phyloP scores from a whole-genome alignment of 2,888 invertebrate genomes.

The Limenitis arthemis region DNA sequence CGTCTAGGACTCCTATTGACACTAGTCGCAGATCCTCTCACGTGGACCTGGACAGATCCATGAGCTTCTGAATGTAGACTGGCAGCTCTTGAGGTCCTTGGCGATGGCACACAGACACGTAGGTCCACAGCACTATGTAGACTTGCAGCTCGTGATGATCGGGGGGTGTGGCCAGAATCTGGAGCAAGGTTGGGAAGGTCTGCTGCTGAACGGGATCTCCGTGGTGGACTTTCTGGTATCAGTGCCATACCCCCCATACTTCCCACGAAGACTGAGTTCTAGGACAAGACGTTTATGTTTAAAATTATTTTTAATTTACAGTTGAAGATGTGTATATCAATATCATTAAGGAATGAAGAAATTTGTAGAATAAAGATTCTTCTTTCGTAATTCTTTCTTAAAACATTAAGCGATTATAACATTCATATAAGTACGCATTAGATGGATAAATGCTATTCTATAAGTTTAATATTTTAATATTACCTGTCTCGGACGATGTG shows the following conservation, averaged over 20 bases:
- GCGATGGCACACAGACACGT: constrained; percentile 51
- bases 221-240: constrained; percentile 77
- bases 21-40: constrained; percentile 50
- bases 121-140: constrained; percentile 61
- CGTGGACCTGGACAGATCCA: constrained; percentile 58
- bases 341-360: too few relatives aligned
- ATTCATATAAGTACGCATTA: too few relatives aligned
- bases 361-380: too few relatives aligned
- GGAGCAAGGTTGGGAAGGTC: constrained; percentile 83
- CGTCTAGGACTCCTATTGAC: constrained; percentile 56
- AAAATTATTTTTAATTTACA: not conserved
- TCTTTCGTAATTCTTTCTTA: too few relatives aligned
- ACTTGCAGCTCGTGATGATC: constrained; percentile 60
- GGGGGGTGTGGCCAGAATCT: constrained; percentile 60
- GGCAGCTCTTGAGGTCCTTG: constrained; percentile 54
- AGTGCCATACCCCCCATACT: constrained; percentile 76
- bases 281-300: constrained; percentile 29
- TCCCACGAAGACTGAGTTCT: constrained; percentile 91
- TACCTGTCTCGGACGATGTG: constrained; percentile 64
- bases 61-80: constrained; percentile 55
- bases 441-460: too few relatives aligned
- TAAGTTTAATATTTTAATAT: too few relatives aligned
- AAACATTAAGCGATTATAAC: too few relatives aligned
- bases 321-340: not conserved
- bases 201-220: constrained; percentile 87